phyloP scores from a whole-genome alignment of 2,113 vertebrate genomes.

The Accipiter cooperii region DNA sequence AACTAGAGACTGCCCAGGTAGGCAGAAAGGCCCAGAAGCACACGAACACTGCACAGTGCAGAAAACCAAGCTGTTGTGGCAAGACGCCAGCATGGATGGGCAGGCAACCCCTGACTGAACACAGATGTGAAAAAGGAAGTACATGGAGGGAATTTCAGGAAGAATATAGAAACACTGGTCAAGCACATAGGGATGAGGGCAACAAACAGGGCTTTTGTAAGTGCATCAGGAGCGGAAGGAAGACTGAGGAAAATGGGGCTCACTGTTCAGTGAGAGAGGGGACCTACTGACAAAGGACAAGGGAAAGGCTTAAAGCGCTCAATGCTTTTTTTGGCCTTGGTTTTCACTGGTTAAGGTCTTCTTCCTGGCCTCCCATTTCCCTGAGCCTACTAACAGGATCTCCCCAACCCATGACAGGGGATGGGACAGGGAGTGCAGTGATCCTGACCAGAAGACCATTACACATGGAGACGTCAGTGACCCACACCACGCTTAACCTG shows the following conservation, averaged over 20 bases:
- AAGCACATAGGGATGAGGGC: neutral
- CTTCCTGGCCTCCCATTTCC: neutral
- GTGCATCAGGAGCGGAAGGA: neutral
- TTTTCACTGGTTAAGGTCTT: neutral
- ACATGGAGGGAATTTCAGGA: neutral
- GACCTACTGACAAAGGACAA: neutral
- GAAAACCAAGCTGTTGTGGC: neutral
- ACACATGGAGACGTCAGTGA: too few species aligned
- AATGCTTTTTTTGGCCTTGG: too few species aligned
- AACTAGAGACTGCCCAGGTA: neutral
- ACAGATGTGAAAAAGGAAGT: neutral
- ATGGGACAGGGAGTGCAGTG: rapidly evolving
- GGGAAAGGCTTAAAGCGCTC: neutral
- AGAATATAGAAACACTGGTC: neutral
- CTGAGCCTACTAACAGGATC: too few species aligned
- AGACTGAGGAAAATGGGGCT: neutral
- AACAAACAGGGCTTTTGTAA: neutral
- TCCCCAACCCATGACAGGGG: too few species aligned
- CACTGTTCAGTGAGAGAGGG: neutral
- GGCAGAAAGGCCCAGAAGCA: neutral
- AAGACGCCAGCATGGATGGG: rapidly evolving
- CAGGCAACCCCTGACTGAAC: neutral
- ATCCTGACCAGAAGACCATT: neutral
- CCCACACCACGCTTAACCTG: rapidly evolving
- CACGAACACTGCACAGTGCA: neutral